phyloP scores from a whole-genome alignment of 1,140 invertebrate genomes.

The Drosophila jambulina region DNA sequence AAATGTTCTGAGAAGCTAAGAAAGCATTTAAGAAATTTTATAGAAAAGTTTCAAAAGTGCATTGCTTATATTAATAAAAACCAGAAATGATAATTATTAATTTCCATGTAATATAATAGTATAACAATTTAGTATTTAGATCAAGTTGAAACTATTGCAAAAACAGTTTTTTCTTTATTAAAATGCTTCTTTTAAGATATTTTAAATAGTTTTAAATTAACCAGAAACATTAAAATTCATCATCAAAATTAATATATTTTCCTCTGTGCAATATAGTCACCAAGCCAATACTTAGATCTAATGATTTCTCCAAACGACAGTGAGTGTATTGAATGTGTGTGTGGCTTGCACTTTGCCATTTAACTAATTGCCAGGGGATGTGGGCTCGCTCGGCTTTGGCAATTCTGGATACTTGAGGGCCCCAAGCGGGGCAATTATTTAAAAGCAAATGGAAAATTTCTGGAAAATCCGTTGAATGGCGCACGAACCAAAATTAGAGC shows the following conservation, averaged over 20 bases:
- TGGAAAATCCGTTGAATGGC: conserved; percentile 12
- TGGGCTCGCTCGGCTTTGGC: conserved; percentile 24
- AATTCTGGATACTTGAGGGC: conserved; percentile 47
- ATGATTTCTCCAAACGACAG: conserved; percentile 14
- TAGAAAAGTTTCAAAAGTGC: background rate
- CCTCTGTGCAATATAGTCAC: conserved; percentile 25
- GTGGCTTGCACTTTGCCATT: conserved; percentile 52
- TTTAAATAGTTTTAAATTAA: background rate
- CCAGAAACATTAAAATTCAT: background rate
- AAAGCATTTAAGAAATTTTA: too few relatives aligned
- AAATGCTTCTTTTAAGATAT: background rate
- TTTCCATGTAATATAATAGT: background rate
- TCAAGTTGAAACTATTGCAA: background rate
- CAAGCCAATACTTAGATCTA: conserved; percentile 42
- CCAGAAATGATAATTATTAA: background rate
- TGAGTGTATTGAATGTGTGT: conserved; percentile 1
- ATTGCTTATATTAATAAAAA: background rate
- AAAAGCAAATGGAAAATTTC: conserved; percentile 60
- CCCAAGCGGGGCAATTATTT: conserved; percentile 59
- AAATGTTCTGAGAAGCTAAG: background rate
- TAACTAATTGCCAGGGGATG: conserved; percentile 50
- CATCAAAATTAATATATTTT: background rate
- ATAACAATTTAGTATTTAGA: background rate
- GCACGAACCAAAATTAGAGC: conserved; percentile 46
- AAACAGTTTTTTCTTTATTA: background rate